phyloP scores from a whole-genome alignment of 2,888 invertebrate species.

The Oxyteleia sp. region DNA sequence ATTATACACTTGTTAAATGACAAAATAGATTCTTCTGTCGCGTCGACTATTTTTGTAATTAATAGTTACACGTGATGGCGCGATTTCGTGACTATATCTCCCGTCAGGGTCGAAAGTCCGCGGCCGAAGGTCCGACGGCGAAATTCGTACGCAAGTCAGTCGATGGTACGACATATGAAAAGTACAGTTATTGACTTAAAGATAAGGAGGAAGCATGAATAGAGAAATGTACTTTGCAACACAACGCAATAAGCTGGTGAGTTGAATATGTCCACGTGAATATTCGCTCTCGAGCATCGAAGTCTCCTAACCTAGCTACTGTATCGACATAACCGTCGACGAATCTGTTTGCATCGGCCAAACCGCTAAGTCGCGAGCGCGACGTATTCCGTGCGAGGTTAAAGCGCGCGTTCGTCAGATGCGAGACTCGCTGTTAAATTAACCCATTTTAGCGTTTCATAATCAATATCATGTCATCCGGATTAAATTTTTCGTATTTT shows the following conservation, averaged over 20 bases:
- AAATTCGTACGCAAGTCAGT: background rate
- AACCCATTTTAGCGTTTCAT: too few species aligned
- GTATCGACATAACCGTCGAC: constrained; percentile 29
- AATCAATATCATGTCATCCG: too few species aligned
- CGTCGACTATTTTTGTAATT: too few species aligned
- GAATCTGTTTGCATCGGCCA: constrained; percentile 21
- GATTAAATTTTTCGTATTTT: too few species aligned
- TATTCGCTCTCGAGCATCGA: constrained; percentile 83
- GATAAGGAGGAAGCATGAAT: background rate
- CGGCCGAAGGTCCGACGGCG: constrained; percentile 1
- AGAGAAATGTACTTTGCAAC: constrained; percentile 4
- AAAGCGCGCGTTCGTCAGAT: background rate
- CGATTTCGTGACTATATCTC: constrained; percentile 28
- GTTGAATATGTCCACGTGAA: constrained; percentile 77
- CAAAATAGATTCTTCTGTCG: too few species aligned
- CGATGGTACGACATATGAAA: background rate
- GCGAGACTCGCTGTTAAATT: too few species aligned
- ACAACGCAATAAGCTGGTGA: constrained; percentile 68
- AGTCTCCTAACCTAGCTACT: constrained; percentile 81
- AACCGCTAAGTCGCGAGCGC: background rate
- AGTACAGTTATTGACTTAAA: background rate
- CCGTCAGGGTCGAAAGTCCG: background rate
- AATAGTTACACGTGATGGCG: constrained; percentile 4
- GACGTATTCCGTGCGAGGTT: background rate
- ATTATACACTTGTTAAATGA: too few species aligned